Base-by-base conservation (phyloP, 2,113 vertebrate species). In the Peromyscus californicus region DNA sequence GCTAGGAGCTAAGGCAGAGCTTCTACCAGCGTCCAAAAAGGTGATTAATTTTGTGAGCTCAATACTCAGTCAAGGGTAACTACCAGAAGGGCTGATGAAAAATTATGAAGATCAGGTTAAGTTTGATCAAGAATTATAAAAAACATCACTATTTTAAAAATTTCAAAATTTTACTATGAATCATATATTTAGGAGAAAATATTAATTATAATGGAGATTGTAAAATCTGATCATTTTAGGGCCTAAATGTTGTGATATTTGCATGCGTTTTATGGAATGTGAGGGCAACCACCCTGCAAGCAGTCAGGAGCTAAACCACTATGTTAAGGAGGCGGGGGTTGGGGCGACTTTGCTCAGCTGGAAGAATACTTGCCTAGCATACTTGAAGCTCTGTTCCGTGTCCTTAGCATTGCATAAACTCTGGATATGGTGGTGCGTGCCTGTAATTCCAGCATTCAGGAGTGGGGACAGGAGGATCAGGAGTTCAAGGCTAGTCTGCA, bases 141-240 rank as follows among this genome's bases (percentile, higher is more conserved):
- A 97, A 95, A 92, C 15, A 9, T 74, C 72, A 93, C 36, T 11
- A 93, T 80, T 85, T 80, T 79, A 93, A 94, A 88, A 42, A 59
- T 69, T 95, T n/a, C 21, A 76, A 93, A 93, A 51, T 85, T 70
- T 89, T 93, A 65, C 22, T 89, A 33, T 86, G 70, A 51, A 72
- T 90, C 6, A 90, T 69, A 78, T 90, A 9, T 9, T 51, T 74
- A 75, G 54, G 63, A 69, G n/a, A 93, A 63, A 85, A 92, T 86
- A 79, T 69, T 69, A 92, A 79, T 4, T 89, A 85, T 83, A 96
- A 59, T 8, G 5, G 10, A 42, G 36, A 42, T 75, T 94, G 75
- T 6, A 91, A 92, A 92, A 31, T 63, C 24, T 76, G 33, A 80
- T 67, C 10, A 69, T 83, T 61, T 83, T 12, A 6, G 51, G 13